A percentile compares a stretch with the other conserved stretches of the same genome.
phyloP scores from a whole-genome alignment of 2,797 vertebrate genomes.

The Eulemur mongoz region DNA sequence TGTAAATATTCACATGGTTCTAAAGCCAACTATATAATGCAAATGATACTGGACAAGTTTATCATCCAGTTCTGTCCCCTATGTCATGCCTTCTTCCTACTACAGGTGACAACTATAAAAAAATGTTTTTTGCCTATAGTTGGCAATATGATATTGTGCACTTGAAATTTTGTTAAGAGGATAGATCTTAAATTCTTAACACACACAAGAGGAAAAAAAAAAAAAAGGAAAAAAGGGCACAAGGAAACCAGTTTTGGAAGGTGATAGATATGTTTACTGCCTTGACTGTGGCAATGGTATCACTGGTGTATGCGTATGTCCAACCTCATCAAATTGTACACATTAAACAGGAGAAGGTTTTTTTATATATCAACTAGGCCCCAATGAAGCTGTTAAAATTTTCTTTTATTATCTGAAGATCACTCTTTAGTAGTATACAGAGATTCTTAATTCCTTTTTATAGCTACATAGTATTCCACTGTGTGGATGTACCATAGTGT shows the following conservation, averaged over 20 bases:
- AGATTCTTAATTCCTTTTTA: not conserved
- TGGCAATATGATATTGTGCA: not conserved
- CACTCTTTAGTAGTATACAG: not conserved
- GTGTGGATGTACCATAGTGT: not conserved
- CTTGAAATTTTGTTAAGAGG: not conserved
- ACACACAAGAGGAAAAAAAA: not conserved
- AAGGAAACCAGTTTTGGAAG: not conserved
- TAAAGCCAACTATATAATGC: constrained; percentile 3
- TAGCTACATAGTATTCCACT: not conserved
- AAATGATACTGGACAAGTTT: not conserved
- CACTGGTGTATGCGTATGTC: not conserved
- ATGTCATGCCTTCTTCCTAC: not conserved
- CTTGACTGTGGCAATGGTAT: not conserved
- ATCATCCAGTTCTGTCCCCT: not conserved
- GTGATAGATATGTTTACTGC: not conserved
- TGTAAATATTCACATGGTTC: not conserved
- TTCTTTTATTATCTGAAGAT: not conserved
- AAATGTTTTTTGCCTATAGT: not conserved
- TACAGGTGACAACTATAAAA: not conserved
- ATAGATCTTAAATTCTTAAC: not conserved
- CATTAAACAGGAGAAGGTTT: not conserved
- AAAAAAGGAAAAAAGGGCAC: not conserved
- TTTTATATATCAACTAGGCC: not conserved
- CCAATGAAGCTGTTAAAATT: not conserved
- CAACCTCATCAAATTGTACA: not conserved